Conservation (phyloP, 2,113 vertebrate genomes). For the Zapornia atra region DNA sequence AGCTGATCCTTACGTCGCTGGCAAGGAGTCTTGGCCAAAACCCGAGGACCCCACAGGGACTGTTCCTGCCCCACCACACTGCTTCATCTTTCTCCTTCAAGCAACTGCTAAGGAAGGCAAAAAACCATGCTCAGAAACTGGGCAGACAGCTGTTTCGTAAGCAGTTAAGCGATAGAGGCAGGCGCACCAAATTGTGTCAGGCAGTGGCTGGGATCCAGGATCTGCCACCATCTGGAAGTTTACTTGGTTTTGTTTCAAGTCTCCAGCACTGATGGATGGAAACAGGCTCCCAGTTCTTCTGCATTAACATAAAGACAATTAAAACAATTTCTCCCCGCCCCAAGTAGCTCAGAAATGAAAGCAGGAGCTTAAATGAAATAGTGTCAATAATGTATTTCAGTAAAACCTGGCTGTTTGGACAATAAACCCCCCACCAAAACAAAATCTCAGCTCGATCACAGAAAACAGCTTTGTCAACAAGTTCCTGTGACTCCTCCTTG, state of each 20-base stretch:
- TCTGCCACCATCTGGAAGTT: slow-evolving; percentile 53
- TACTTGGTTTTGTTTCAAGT: slow-evolving; percentile 18
- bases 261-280: not conserved
- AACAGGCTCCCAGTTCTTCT: slow-evolving; percentile 30
- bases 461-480: slow-evolving; percentile 24
- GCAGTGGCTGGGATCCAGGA: slow-evolving; percentile 43
- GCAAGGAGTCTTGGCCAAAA: not conserved
- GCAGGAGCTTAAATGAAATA: not conserved
- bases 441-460: not conserved
- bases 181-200: not conserved
- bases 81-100: slow-evolving; percentile 7
- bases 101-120: not conserved
- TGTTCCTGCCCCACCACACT: not conserved
- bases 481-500: not conserved
- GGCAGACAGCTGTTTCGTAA: slow-evolving; percentile 6
- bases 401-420: not conserved
- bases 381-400: not conserved
- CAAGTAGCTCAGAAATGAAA: slow-evolving; percentile 36
- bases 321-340: not conserved
- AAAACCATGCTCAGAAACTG: not conserved
- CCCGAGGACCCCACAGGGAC: not conserved
- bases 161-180: not conserved
- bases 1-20: not conserved
- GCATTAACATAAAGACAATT: slow-evolving; percentile 57
- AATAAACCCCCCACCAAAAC: not conserved